Evolutionary conservation across 2,113 vertebrate genomes (phyloP).

Genomic region (Heterotilapia buettikoferi): DNA sequence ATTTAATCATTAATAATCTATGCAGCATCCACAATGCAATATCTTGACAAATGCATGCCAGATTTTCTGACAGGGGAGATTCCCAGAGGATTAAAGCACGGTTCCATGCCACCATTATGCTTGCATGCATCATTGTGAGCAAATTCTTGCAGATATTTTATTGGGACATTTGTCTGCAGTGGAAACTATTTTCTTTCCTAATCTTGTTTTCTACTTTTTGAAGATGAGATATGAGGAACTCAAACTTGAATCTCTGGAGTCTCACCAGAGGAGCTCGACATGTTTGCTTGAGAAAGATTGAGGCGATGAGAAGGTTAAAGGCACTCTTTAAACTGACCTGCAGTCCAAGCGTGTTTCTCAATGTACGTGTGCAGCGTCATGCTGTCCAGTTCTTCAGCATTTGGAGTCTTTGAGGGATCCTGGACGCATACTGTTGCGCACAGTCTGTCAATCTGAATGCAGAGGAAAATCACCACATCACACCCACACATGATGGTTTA

Average conservation of each 20-base stretch:
- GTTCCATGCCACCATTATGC: background rate
- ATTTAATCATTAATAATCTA: background rate
- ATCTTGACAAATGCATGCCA: background rate
- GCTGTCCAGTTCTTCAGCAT: slow-evolving; percentile 61
- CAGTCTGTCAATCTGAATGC: slow-evolving; percentile 58
- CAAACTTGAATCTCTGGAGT: background rate
- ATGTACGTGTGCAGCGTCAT: slow-evolving; percentile 66
- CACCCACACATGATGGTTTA: background rate
- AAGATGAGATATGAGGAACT: background rate
- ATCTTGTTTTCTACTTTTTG: background rate
- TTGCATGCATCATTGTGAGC: background rate
- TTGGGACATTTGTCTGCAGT: background rate
- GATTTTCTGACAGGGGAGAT: background rate
- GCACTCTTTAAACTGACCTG: slow-evolving; percentile 27
- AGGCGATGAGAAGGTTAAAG: background rate
- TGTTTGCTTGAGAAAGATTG: background rate
- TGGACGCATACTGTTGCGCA: slow-evolving; percentile 54
- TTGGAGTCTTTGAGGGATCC: slow-evolving; percentile 55
- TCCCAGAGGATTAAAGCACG: background rate
- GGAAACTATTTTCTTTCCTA: background rate
- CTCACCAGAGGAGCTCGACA: background rate
- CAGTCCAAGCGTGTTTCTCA: slow-evolving; percentile 64
- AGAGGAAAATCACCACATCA: background rate
- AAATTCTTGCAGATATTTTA: background rate
- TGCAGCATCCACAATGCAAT: background rate